phyloP scores from a whole-genome alignment of 2,113 vertebrate genomes.

The Calyptomena viridis region DNA sequence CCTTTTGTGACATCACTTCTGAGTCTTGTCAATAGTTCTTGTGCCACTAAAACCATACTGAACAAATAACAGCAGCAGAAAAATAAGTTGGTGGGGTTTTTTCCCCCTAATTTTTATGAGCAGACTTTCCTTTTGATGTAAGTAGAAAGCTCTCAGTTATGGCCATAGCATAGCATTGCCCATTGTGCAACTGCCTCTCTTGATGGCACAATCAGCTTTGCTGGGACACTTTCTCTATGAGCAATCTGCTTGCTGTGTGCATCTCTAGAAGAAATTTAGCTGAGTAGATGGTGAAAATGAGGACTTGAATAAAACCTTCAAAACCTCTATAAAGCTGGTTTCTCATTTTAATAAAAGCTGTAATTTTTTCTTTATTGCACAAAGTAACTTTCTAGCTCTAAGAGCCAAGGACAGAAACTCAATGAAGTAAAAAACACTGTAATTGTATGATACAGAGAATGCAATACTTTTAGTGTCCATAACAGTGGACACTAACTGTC shows the following conservation, averaged over 20 bases:
- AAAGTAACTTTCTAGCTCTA: not conserved
- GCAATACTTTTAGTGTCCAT: not conserved
- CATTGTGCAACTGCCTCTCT: not conserved
- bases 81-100: rapidly evolving
- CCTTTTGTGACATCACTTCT: not conserved
- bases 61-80: not conserved
- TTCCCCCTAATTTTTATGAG: not conserved
- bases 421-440: not conserved
- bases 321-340: not conserved
- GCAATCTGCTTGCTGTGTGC: not conserved
- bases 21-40: not conserved
- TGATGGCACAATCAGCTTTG: not conserved
- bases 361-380: not conserved
- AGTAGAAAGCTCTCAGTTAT: not conserved
- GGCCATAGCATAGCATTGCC: not conserved
- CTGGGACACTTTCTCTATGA: not conserved
- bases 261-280: not conserved
- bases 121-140: not conserved
- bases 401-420: not conserved
- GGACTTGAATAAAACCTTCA: not conserved
- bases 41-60: not conserved
- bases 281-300: not conserved
- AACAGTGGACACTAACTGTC: no score
- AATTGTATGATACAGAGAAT: not conserved
- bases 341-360: not conserved